A percentile compares a stretch with the other conserved stretches of the same genome.
These are phyloP conservation scores for Zophobas atratus DNA, from an alignment of 1,140 invertebrate genomes.

Conservation along the genomic window DNA sequence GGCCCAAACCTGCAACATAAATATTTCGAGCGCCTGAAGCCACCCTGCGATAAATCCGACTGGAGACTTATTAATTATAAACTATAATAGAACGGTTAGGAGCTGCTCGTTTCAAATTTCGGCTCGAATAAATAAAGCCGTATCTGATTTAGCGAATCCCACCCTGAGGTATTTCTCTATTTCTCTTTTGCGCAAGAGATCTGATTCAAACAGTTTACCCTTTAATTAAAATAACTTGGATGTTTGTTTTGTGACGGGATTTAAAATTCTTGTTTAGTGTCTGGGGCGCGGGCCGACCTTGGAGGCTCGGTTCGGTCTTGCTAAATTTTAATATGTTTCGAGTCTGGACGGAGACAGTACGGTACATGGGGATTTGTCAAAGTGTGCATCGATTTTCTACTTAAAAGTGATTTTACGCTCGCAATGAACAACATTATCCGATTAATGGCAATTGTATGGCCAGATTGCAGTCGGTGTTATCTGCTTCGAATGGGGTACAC, in stretches of 20 bases:
- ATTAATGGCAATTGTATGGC: too few species aligned
- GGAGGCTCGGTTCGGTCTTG: too few species aligned
- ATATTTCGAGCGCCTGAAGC: background rate
- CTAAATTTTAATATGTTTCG: too few species aligned
- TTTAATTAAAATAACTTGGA: slow-evolving; percentile 49
- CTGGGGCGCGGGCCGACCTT: too few species aligned
- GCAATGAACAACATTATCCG: too few species aligned
- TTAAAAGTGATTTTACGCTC: too few species aligned
- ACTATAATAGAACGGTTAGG: slow-evolving; percentile 36
- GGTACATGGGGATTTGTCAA: too few species aligned
- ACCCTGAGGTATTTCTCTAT: slow-evolving; percentile 40
- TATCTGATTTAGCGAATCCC: slow-evolving; percentile 44
- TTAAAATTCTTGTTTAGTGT: slow-evolving; percentile 10
- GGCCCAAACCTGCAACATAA: background rate
- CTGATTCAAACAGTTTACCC: slow-evolving; percentile 44
- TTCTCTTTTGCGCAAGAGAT: slow-evolving; percentile 34
- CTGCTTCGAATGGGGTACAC: too few species aligned
- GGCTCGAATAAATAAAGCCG: slow-evolving; percentile 44
- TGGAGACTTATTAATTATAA: slow-evolving; percentile 45
- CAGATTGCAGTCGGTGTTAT: too few species aligned
- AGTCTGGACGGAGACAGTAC: too few species aligned
- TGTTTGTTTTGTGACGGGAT: slow-evolving; percentile 35
- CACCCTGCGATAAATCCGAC: slow-evolving; percentile 1
- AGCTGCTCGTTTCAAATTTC: slow-evolving; percentile 14
- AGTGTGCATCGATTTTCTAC: too few species aligned